These are phyloP conservation scores for Leptopilina clavipes DNA, from an alignment of 1,140 invertebrate genomes.

Conservation along the genomic window DNA sequence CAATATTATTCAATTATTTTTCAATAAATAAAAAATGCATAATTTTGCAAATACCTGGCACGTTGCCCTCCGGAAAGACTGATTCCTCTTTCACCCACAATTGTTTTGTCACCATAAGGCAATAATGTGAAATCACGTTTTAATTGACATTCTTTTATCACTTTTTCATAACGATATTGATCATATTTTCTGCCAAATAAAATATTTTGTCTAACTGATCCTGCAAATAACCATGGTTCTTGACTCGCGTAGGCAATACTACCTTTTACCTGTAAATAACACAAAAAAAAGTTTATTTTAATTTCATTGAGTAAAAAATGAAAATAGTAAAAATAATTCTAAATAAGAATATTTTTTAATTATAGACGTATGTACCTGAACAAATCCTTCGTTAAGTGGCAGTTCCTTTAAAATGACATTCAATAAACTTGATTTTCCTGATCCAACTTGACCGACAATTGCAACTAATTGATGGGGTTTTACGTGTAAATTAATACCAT, in stretches of 20 bases:
- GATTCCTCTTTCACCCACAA: constrained; percentile 89
- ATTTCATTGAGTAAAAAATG: background rate
- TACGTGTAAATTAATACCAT: constrained; percentile 77
- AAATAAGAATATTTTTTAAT: background rate
- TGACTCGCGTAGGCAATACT: constrained; percentile 82
- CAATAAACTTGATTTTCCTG: constrained; percentile 86
- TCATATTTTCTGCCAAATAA: constrained; percentile 84
- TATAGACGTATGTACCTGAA: constrained; percentile 60
- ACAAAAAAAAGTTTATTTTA: too few relatives aligned
- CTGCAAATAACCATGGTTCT: constrained; percentile 82
- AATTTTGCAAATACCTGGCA: constrained; percentile 73
- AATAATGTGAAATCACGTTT: constrained; percentile 78
- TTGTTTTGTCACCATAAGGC: constrained; percentile 81
- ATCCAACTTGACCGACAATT: constrained; percentile 86
- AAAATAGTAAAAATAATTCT: constrained; percentile 34
- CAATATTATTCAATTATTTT: background rate
- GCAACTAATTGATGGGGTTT: constrained; percentile 81
- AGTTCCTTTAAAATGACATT: constrained; percentile 87
- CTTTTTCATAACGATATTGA: constrained; percentile 77
- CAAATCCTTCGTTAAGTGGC: constrained; percentile 74
- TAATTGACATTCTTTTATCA: constrained; percentile 78
- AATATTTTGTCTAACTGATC: constrained; percentile 85
- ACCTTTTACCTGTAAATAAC: constrained; percentile 72
- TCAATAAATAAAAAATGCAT: background rate
- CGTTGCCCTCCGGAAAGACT: constrained; percentile 86